Percentiles rank a stretch among this genome's conserved stretches.
These are phyloP conservation scores for Melanophora roralis DNA, from an alignment of 2,888 invertebrate species.

Conservation along the genomic window DNA sequence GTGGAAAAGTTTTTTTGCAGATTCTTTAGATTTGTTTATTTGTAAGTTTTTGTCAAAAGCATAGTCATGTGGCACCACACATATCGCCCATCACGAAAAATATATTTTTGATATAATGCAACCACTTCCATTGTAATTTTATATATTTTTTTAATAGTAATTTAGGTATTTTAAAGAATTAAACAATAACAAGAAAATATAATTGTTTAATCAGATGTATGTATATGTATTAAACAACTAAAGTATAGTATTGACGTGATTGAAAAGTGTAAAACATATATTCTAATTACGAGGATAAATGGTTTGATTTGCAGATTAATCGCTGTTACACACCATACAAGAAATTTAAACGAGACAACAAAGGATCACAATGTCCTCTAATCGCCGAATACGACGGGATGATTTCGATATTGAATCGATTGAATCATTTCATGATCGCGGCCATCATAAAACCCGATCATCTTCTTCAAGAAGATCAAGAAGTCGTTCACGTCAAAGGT, in stretches of 20 bases:
- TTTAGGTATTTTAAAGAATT: too few species aligned
- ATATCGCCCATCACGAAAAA: too few species aligned
- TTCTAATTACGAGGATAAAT: slow-evolving; percentile 61
- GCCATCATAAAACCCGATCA: slow-evolving; percentile 44
- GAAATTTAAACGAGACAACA: background rate
- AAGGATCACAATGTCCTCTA: slow-evolving; percentile 62
- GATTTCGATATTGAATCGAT: slow-evolving; percentile 63
- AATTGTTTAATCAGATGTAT: slow-evolving; percentile 22
- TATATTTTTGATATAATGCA: background rate
- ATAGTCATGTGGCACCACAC: too few species aligned
- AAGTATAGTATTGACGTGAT: slow-evolving; percentile 49
- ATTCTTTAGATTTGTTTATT: too few species aligned
- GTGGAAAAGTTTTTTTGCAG: too few species aligned
- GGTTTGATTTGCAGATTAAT: slow-evolving; percentile 60
- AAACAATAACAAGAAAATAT: slow-evolving; percentile 55
- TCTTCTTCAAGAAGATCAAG: slow-evolving; percentile 41
- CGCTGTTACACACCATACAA: slow-evolving; percentile 10
- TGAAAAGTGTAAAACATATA: slow-evolving; percentile 35
- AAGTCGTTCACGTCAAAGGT: slow-evolving; percentile 66
- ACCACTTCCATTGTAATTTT: background rate
- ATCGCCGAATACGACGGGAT: slow-evolving; percentile 64
- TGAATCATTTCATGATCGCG: slow-evolving; percentile 62
- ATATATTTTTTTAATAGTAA: background rate
- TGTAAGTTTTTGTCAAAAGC: too few species aligned
- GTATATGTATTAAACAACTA: slow-evolving; percentile 33